These are phyloP conservation scores for Euphydryas editha DNA, from an alignment of 2,888 invertebrate genomes.

Conservation along the genomic window DNA sequence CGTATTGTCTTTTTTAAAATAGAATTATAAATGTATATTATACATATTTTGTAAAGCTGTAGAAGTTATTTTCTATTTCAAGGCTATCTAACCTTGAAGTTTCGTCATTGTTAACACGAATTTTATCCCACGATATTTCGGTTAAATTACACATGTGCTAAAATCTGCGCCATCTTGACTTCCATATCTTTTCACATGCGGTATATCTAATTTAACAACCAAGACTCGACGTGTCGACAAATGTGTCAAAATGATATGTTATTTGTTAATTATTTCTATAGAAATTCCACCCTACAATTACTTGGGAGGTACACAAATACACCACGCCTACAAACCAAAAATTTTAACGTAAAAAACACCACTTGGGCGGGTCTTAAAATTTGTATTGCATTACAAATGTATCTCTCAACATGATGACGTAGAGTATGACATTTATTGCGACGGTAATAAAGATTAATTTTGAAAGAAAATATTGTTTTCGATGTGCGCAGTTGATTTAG, in stretches of 20 bases:
- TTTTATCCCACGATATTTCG: no score
- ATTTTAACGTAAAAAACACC: constrained; percentile 31
- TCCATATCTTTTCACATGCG: no score
- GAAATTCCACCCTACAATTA: constrained; percentile 33
- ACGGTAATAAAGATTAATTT: constrained; percentile 9
- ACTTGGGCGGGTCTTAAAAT: constrained; percentile 33
- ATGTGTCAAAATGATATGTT: neutral
- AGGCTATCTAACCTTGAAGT: no score
- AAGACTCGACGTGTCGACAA: neutral
- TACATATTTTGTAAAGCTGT: no score
- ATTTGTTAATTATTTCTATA: constrained; percentile 14
- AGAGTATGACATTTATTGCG: constrained; percentile 9
- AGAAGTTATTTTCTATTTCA: no score
- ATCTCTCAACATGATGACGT: constrained; percentile 5
- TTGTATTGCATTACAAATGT: constrained; percentile 24
- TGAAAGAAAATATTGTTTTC: neutral
- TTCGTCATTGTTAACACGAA: no score
- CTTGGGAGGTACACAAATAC: constrained; percentile 32
- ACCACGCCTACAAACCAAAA: constrained; percentile 38
- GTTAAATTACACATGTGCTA: no score
- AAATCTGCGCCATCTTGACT: no score
- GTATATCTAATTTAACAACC: neutral
- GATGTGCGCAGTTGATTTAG: neutral
- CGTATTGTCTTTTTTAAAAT: no score
- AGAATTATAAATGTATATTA: no score